phyloP scores from a whole-genome alignment of 2,797 vertebrate genomes.

The Rhynchotus rufescens region DNA sequence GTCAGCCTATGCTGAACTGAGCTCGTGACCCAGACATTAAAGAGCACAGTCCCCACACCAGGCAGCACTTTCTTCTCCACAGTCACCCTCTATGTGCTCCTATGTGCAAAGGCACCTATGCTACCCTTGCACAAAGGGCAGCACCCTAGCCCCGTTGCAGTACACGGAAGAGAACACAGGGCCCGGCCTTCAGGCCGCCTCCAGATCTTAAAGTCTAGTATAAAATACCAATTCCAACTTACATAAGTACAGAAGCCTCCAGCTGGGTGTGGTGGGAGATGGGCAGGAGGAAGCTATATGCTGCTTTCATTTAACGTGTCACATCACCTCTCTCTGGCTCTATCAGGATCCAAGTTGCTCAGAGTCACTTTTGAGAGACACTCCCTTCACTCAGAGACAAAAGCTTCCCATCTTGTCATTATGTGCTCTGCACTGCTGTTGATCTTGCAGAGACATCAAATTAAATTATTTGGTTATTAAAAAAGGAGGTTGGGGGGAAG shows the following conservation, averaged over 20 bases:
- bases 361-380: rapidly evolving
- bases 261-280: not conserved
- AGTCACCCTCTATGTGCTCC: rapidly evolving
- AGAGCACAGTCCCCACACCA: not conserved
- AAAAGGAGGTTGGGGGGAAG: not conserved
- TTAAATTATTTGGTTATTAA: not conserved
- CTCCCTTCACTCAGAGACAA: not conserved
- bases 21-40: rapidly evolving
- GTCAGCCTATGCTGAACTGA: too few relatives aligned
- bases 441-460: not conserved
- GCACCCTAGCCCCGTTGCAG: rapidly evolving
- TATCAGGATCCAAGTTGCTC: not conserved
- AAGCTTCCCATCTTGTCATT: not conserved
- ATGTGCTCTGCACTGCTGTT: not conserved
- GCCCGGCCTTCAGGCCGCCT: not conserved
- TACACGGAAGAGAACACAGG: not conserved
- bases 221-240: not conserved
- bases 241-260: rapidly evolving
- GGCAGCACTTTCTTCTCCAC: not conserved
- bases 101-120: not conserved
- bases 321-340: not conserved
- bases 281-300: not conserved
- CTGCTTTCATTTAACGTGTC: not conserved
- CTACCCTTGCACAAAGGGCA: too few relatives aligned
- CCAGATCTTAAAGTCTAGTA: not conserved